These are phyloP conservation scores for Aphidius colemani DNA, from an alignment of 2,888 invertebrate genomes.

Conservation along the genomic window DNA sequence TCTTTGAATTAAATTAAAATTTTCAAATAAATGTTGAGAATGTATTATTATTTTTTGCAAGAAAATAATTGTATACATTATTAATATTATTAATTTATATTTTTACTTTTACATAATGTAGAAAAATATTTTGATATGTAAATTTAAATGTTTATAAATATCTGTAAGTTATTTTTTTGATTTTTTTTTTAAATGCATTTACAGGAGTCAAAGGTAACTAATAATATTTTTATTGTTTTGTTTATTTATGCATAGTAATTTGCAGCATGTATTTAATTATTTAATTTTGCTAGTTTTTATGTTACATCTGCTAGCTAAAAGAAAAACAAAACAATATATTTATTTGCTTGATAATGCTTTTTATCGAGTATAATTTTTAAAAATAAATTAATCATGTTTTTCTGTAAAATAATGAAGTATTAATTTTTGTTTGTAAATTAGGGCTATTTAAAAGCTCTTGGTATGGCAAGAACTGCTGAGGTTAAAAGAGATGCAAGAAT, in stretches of 20 bases:
- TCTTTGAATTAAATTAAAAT: not conserved
- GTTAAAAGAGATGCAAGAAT: conserved; percentile 95
- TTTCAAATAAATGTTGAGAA: too few species aligned
- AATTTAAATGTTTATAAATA: too few species aligned
- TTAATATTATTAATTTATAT: not conserved
- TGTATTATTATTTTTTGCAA: too few species aligned
- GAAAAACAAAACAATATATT: not conserved
- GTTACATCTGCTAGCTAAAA: too few species aligned
- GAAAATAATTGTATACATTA: too few species aligned
- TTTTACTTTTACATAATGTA: not conserved
- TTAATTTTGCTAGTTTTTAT: not conserved
- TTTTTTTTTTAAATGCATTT: too few species aligned
- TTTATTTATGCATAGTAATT: too few species aligned
- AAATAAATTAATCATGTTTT: not conserved
- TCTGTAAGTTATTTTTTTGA: too few species aligned
- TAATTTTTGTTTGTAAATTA: conserved; percentile 54
- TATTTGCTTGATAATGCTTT: not conserved
- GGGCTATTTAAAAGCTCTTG: conserved; percentile 93
- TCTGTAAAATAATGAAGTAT: not conserved
- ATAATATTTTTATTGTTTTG: too few species aligned
- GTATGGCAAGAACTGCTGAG: conserved; percentile 93
- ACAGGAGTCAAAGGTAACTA: too few species aligned
- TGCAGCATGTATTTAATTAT: too few species aligned
- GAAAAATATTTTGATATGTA: too few species aligned
- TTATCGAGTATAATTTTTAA: not conserved